Base-by-base conservation (phyloP, 2,113 vertebrate species). In the Rousettus leschenaultii region DNA sequence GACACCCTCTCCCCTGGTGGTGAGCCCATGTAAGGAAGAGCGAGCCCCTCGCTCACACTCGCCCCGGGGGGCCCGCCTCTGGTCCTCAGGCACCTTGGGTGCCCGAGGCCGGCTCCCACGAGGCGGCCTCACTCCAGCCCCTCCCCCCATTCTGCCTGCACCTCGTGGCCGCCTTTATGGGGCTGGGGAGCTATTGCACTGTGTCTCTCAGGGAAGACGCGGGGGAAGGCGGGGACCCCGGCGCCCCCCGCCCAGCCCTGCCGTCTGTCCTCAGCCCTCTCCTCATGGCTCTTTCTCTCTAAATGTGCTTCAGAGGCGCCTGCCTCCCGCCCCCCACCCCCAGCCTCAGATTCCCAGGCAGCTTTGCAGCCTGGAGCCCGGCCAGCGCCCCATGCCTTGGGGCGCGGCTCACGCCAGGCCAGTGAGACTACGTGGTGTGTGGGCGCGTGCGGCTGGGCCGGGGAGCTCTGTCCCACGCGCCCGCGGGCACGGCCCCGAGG, bases 111-210 rank as follows among this genome's bases (percentile, higher is more conserved):
- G 0, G 9, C 80, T 83, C 90, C 57, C 28, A 15, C 22, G 26
- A 48, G 88, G 80, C 43, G 4, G 0, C 6, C 80, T 83, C 90
- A 48, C 28, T 10, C 12, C 59, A 73, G 63, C 21, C 70, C 40
- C 71, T 95, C 86, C 95, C 86, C 82, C n/a, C 40, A 0, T 16
- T 61, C 75, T 86, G 83, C 92, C 94, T 77, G 77, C 40, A 38
- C 38, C 3, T 1, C 2, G 40, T 12, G 66, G 92, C 95, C 92
- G 68, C 79, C 91, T 95, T 70, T 38, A 21, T 38, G 21, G 87
- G 59, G 84, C 74, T 70, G 51, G 88, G 94, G 66, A 84, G 74
- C 97, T 98, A 98, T 97, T 97, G 97, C 97, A 98, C 97, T 97
- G 87, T 92, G 7, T 79, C 73, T 92, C 87, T 96, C 63, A 80